Evolutionary conservation across 2,888 invertebrate species (phyloP).

Genomic region (Acronicta aceris): DNA sequence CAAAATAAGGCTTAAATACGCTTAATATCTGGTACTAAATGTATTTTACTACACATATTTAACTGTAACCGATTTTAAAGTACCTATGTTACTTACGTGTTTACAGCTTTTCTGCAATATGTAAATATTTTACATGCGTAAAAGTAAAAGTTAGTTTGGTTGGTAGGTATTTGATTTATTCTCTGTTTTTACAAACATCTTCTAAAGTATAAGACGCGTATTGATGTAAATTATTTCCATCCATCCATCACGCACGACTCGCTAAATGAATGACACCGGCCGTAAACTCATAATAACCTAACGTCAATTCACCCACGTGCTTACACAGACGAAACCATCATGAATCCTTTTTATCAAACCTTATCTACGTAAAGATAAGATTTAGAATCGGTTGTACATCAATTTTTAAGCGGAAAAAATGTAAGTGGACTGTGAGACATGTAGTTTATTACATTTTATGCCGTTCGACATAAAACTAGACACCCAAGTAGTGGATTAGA

Average conservation of each 20-base stretch:
- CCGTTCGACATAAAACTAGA: slow-evolving; percentile 82
- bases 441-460: slow-evolving; percentile 81
- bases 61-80: too few relatives aligned
- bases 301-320: slow-evolving; percentile 82
- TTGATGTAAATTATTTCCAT: slow-evolving; percentile 68
- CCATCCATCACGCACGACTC: slow-evolving; percentile 75
- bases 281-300: slow-evolving; percentile 79
- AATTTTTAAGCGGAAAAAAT: slow-evolving; percentile 23
- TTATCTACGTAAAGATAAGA: slow-evolving; percentile 58
- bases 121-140: slow-evolving; percentile 7
- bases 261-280: slow-evolving; percentile 84
- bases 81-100: slow-evolving; percentile 1
- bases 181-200: background rate
- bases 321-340: slow-evolving; percentile 28
- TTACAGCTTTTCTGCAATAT: slow-evolving; percentile 23
- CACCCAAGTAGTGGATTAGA: slow-evolving; percentile 87
- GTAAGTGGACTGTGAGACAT: slow-evolving; percentile 64
- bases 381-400: slow-evolving; percentile 50
- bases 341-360: slow-evolving; percentile 20
- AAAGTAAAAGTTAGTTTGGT: slow-evolving; percentile 6
- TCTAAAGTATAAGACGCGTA: slow-evolving; percentile 20
- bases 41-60: slow-evolving; percentile 12
- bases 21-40: background rate
- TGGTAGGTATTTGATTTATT: background rate
- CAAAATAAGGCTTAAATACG: slow-evolving; percentile 11